A percentile compares a stretch with the other conserved stretches of the same genome.
Evolutionary conservation across 2,113 vertebrate species (phyloP).

Genomic region (Chaetops frenatus): DNA sequence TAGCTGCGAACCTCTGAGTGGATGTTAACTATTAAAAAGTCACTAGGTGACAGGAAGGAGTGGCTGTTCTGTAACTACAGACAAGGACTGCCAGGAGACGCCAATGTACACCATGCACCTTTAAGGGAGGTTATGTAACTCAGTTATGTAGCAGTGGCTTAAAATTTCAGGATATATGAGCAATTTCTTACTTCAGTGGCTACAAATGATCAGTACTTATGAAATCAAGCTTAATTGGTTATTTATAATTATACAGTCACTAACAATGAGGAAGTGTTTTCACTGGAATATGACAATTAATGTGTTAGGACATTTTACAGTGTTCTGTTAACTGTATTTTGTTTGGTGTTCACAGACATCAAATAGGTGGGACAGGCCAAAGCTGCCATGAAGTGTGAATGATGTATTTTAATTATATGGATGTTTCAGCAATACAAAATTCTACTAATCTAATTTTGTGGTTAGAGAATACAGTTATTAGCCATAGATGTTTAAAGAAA

Average conservation of each 20-base stretch:
- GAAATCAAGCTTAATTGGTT: neutral
- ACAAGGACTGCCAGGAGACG: neutral
- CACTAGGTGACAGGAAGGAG: slow-evolving; percentile 66
- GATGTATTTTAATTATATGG: neutral
- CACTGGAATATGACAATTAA: neutral
- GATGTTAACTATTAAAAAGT: slow-evolving; percentile 65
- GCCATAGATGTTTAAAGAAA: neutral
- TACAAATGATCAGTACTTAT: neutral
- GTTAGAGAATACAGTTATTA: neutral
- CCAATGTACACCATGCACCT: neutral
- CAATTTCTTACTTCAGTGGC: neutral
- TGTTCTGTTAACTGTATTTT: neutral
- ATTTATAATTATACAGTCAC: neutral
- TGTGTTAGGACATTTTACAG: neutral
- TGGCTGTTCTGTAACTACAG: neutral
- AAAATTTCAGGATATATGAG: neutral
- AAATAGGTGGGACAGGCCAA: neutral
- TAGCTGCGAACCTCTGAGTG: slow-evolving; percentile 21
- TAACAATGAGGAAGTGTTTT: neutral
- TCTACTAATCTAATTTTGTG: neutral
- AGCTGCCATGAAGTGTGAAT: neutral
- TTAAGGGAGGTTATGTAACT: neutral
- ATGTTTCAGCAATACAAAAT: neutral
- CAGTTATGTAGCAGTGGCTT: neutral
- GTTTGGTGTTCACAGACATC: neutral